Evolutionary conservation across 2,888 invertebrate species (phyloP), one percentile per base, ranked within the genome.

Genomic region (Microplitis deprimator): DNA sequence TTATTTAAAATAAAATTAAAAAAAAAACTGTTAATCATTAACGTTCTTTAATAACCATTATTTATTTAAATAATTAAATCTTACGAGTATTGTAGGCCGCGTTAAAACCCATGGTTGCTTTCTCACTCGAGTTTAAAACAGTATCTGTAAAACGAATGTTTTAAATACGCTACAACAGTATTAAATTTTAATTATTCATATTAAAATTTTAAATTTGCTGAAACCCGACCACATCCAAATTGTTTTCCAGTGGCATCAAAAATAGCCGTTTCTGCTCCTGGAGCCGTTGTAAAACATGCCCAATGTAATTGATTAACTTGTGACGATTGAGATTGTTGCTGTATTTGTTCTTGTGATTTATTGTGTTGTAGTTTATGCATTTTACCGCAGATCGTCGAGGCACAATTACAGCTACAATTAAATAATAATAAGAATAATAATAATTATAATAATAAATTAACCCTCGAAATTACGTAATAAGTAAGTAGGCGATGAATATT

Each of bases 1-100:
- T 50, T 10, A 13, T 50, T 50, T 13, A 50, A 50, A 13, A 50
- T 50, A 50, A 41, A 50, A n/a, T n/a, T n/a, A n/a, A n/a, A n/a
- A 50, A 50, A 50, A 50, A 50, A 50, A 50, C 29, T 29, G 1
- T 29, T 29, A 50, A 50, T 50, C 8, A 50, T 8, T 13, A 50
- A 50, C 13, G 2, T 50, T 50, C 1, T 29, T 29, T 29, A 29
- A 29, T 29, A 10, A 50, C 5, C 13, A 10, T 13, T 50, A 50
- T 10, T 13, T 50, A 50, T 50, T 13, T 50, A 8, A 13, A 13
- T 10, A 67, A 65, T 62, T 74, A 40, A 62, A 74, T 79, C 82
- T 84, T 82, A 84, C 83, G 80, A 80, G 81, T 81, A 81, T 83
- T 80, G 78, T 83, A 80, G 78, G 81, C 80, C 59, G 81, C 82